These are phyloP conservation scores for Bombus impatiens DNA, from an alignment of 1,140 invertebrate genomes.

Conservation along the genomic window DNA sequence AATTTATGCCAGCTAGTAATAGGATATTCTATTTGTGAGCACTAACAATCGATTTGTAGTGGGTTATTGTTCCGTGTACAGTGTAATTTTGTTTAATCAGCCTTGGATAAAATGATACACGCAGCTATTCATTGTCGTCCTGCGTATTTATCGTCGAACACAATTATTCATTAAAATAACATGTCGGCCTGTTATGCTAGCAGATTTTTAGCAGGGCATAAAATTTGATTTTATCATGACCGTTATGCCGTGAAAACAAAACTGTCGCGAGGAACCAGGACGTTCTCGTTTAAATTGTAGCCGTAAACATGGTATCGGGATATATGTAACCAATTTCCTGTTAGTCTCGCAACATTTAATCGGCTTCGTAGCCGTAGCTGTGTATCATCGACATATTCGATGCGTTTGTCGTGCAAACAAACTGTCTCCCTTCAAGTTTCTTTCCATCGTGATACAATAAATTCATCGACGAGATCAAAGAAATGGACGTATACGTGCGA, in stretches of 20 bases:
- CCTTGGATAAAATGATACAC: neutral
- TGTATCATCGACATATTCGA: slow-evolving; percentile 31
- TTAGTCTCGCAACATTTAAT: slow-evolving; percentile 46
- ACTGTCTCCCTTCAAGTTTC: neutral
- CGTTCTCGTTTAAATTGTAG: slow-evolving; percentile 1
- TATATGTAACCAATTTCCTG: slow-evolving; percentile 28
- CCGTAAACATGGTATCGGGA: neutral
- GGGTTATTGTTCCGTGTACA: neutral
- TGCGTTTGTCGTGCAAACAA: neutral
- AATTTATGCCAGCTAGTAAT: neutral
- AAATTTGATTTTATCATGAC: slow-evolving; percentile 22
- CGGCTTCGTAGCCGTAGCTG: slow-evolving; percentile 1
- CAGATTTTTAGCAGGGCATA: neutral
- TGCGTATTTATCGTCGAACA: neutral
- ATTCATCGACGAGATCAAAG: slow-evolving; percentile 43
- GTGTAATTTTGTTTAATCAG: slow-evolving; percentile 6
- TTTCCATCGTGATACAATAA: slow-evolving; percentile 34
- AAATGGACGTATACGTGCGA: neutral
- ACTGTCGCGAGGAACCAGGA: neutral
- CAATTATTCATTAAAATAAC: slow-evolving; percentile 40
- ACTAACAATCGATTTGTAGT: neutral
- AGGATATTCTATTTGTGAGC: neutral
- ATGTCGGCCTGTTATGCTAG: neutral
- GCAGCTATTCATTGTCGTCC: neutral
- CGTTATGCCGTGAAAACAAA: slow-evolving; percentile 1